Conservation (phyloP, 2,888 invertebrate species). For the Pyrochroa serraticornis region DNA sequence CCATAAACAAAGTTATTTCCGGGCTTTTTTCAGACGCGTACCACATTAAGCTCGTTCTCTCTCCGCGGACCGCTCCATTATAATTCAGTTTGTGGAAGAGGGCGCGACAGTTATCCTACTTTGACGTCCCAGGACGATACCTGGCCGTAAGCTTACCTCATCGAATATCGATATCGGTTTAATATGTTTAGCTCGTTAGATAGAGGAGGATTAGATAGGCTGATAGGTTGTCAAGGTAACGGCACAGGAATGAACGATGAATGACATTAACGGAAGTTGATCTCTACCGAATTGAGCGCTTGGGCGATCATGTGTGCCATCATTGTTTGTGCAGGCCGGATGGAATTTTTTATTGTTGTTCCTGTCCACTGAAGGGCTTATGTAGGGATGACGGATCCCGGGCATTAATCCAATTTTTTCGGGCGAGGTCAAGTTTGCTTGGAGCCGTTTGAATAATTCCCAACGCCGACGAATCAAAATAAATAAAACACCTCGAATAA, state of each 20-base stretch:
- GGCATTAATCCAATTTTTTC: slow-evolving; percentile 25
- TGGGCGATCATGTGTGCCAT: slow-evolving; percentile 44
- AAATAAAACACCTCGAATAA: not conserved
- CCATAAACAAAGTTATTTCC: slow-evolving; percentile 5
- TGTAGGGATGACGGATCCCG: slow-evolving; percentile 26
- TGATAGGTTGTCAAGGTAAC: slow-evolving; percentile 44
- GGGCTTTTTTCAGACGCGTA: not conserved
- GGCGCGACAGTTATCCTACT: slow-evolving; percentile 17
- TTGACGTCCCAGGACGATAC: slow-evolving; percentile 18
- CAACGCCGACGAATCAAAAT: too few relatives aligned
- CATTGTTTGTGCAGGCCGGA: slow-evolving; percentile 44
- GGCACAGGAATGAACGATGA: slow-evolving; percentile 38
- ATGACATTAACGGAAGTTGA: slow-evolving; percentile 43
- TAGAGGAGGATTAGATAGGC: slow-evolving; percentile 37
- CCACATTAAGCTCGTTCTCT: not conserved
- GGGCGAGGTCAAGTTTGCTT: slow-evolving; percentile 15
- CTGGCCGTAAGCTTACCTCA: slow-evolving; percentile 20
- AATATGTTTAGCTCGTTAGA: slow-evolving; percentile 38
- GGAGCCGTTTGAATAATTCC: slow-evolving; percentile 4
- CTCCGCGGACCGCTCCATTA: not conserved
- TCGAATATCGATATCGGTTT: slow-evolving; percentile 35
- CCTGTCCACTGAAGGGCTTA: slow-evolving; percentile 33
- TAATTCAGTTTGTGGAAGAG: slow-evolving; percentile 13
- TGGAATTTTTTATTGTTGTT: slow-evolving; percentile 42
- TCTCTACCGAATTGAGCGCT: slow-evolving; percentile 42